Evolutionary conservation across 2,797 vertebrate genomes (phyloP), one percentile per base, ranked within the genome.

Genomic region (Xiphophorus birchmanni): DNA sequence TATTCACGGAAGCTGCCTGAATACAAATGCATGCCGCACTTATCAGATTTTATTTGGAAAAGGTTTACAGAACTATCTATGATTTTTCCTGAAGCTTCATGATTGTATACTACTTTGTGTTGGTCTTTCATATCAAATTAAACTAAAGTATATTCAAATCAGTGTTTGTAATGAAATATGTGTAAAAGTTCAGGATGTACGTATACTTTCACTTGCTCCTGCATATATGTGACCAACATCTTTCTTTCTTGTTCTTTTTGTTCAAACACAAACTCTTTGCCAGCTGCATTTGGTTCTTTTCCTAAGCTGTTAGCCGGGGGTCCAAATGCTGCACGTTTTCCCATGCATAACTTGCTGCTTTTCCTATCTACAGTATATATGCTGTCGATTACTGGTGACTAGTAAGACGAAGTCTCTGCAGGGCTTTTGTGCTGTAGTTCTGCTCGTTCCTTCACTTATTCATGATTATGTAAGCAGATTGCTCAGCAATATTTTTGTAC

Each of bases 281-380:
- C 69, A 72, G 58, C 54, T 80, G 42, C 75, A 44, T 87, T 77
- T 74, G 0, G 80, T 76, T 21, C 23, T 60, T 65, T 58, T 78
- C 60, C 4, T 21, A 75, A 77, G 73, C 58, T 75, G 56, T 79
- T 82, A 85, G 81, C 82, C 79, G 71, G 72, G 40, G 79, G 65
- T 85, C 47, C 87, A 86, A 82, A 77, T 86, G 81, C 86, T 83
- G 63, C 56, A 74, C 50, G 69, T 47, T 81, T 69, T 69, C 45
- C 65, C 75, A 74, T 76, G 63, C 75, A 83, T 71, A 83, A 75
- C 29, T 81, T 77, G 73, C 60, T 50, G 45, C 58, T n/a, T 72
- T 60, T 73, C 18, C 73, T 79, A 65, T 48, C 72, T 79, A n/a
- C n/a, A n/a, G n/a, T n/a, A 32, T 29, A 83, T 75, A 76, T 78